Conservation (phyloP, 2,797 vertebrate species). For the Scolopax bukidnonensis region DNA sequence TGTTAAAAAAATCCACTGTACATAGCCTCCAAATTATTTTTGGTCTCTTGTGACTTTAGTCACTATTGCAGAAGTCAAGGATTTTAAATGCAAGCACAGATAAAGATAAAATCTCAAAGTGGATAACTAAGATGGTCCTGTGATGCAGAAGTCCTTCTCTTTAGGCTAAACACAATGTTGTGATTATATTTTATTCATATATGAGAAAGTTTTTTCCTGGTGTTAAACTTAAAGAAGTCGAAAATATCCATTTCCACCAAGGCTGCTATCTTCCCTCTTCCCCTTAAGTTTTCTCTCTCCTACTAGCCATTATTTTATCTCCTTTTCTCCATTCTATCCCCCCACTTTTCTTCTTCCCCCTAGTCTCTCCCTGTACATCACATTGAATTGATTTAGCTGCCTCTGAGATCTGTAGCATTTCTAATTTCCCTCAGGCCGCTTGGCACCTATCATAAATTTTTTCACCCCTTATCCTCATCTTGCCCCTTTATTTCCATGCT, state of each 20-base stretch:
- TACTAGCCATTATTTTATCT: not conserved
- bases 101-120: conserved; percentile 4
- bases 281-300: not conserved
- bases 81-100: conserved; percentile 38
- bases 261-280: not conserved
- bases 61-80: not conserved
- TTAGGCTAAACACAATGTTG: conserved; percentile 36
- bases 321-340: not conserved
- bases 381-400: conserved; percentile 61
- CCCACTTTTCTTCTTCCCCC: not conserved
- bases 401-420: conserved; percentile 67
- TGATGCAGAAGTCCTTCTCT: not conserved
- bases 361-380: conserved; percentile 15
- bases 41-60: conserved; percentile 33
- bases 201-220: not conserved
- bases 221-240: not conserved
- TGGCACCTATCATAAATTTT: conserved; percentile 69
- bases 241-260: not conserved
- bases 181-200: not conserved
- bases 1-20: conserved; percentile 67
- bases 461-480: conserved; percentile 64
- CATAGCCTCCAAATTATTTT: conserved; percentile 48
- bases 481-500: conserved; percentile 62
- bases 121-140: conserved; percentile 33
- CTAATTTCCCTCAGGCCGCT: conserved; percentile 64